Evolutionary conservation across 2,113 vertebrate species (phyloP), one percentile per base, ranked within the genome.

Genomic region (Limnothrissa miodon): DNA sequence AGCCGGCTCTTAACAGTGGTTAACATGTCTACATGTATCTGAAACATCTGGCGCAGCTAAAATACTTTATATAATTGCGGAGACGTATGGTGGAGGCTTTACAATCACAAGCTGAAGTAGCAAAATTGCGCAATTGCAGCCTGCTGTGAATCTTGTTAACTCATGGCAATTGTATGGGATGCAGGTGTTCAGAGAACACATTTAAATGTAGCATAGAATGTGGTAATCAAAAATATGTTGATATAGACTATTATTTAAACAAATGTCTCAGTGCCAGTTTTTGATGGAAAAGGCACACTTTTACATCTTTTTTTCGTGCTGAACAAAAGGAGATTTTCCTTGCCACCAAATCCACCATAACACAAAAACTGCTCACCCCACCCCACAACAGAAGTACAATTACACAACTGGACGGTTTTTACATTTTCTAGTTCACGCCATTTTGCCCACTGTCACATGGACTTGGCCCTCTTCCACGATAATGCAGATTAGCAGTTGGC

Each of bases 381-480:
- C 39, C 29, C 29, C 44, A 78, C 42, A 46, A 82, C 66, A 85
- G 78, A 48, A 83, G 80, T 85, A 89, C 85, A 87, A 90, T 89
- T 91, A 88, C 86, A 89, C 84, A 88, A 87, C 42, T 86, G 87
- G 79, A 82, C 83, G 39, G 48, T 82, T 90, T 89, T 88, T 85
- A 87, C 80, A 88, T 88, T 83, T 86, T 88, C 84, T 45, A 84
- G 80, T 85, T 89, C 81, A 74, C 82, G 85, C 88, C 86, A 84
- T 84, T 81, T 80, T 87, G 82, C 78, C 80, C 85, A 85, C 84
- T 81, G 85, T 84, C 78, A 82, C 79, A 84, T 80, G 81, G 81
- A n/a, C 81, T 44, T 83, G 81, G 59, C 84, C 83, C 90, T 87
- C 80, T 83, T 78, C 85, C 84, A 83, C 81, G 86, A 87, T 85